phyloP scores from a whole-genome alignment of 2,113 vertebrate species.

The Axis porcinus region DNA sequence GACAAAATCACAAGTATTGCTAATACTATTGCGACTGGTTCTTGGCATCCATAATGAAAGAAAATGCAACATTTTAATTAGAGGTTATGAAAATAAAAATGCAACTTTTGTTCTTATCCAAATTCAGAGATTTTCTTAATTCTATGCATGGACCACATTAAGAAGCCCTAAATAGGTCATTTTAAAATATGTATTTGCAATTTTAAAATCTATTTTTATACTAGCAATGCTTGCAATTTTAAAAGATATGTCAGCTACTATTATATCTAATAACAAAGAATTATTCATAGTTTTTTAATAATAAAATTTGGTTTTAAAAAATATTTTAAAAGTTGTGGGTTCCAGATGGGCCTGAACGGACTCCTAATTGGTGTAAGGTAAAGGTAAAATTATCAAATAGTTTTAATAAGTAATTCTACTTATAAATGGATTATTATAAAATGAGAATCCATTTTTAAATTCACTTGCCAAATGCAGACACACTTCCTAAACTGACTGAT shows the following conservation, averaged over 20 bases:
- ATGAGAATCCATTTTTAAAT: constrained; percentile 21
- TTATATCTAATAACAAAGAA: neutral
- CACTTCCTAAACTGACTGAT: constrained; percentile 27
- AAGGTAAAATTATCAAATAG: constrained; percentile 7
- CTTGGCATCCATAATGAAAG: constrained; percentile 3
- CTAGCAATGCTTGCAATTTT: neutral
- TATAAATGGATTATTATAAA: constrained; percentile 20
- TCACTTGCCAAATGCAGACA: constrained; percentile 5
- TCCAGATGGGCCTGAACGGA: neutral
- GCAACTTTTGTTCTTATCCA: neutral
- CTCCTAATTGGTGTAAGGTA: neutral
- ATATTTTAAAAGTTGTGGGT: constrained; percentile 12
- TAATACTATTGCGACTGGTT: neutral
- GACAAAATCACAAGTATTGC: neutral
- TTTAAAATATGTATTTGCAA: neutral
- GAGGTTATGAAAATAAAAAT: neutral
- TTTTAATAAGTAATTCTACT: constrained; percentile 45
- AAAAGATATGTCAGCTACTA: constrained; percentile 11
- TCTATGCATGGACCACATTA: neutral
- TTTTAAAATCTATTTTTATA: constrained; percentile 35
- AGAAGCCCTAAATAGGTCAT: neutral
- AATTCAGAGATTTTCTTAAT: constrained; percentile 28
- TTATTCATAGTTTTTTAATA: constrained; percentile 31
- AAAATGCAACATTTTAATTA: constrained; percentile 34
- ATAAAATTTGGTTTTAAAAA: constrained; percentile 36